phyloP scores from a whole-genome alignment of 1,140 invertebrate species.

The Conus betulinus region DNA sequence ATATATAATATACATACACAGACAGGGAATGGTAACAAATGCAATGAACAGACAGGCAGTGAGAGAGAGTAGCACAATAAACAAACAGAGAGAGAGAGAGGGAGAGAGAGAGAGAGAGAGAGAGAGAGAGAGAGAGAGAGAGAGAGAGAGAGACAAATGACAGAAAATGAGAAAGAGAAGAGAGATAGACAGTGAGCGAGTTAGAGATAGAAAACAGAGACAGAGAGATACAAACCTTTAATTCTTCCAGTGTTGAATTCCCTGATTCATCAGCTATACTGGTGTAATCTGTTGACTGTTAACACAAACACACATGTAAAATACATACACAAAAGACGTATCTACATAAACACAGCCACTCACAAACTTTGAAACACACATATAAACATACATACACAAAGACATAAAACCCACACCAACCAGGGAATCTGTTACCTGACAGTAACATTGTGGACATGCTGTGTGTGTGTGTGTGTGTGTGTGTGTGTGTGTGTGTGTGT shows the following conservation, averaged over 20 bases:
- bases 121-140: too few species aligned
- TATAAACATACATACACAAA: not conserved
- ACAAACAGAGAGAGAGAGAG: not conserved
- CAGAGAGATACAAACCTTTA: conserved; percentile 55
- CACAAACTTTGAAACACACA: not conserved
- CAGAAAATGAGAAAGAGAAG: not conserved
- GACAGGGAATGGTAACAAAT: too few species aligned
- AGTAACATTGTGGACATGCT: too few species aligned
- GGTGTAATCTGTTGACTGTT: conserved; percentile 53
- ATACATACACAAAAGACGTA: not conserved
- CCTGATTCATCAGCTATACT: conserved; percentile 52
- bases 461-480: too few species aligned
- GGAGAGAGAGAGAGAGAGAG: too few species aligned
- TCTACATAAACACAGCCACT: not conserved
- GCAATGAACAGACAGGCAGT: too few species aligned
- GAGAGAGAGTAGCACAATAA: not conserved
- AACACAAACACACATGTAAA: conserved; percentile 26
- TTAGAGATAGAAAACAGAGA: not conserved
- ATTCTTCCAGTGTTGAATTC: conserved; percentile 58
- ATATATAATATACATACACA: too few species aligned
- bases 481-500: too few species aligned
- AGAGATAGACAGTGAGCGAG: not conserved
- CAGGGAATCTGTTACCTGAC: too few species aligned
- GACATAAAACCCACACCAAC: not conserved
- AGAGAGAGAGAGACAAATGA: too few species aligned